phyloP scores from a whole-genome alignment of 2,888 invertebrate genomes.

The Rhabditoides inermis region DNA sequence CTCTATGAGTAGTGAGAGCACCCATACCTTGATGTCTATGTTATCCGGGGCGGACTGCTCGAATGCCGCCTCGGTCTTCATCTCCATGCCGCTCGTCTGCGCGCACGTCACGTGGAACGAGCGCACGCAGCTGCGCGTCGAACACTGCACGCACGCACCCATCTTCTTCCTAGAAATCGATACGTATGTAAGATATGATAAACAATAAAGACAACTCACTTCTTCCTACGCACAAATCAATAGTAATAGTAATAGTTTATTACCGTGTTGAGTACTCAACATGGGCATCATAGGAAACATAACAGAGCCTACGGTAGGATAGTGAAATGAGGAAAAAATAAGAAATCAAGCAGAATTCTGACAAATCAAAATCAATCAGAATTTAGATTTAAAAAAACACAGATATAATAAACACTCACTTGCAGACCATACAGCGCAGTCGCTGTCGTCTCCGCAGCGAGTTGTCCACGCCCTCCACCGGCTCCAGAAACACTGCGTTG shows the following conservation, averaged over 20 bases:
- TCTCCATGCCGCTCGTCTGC: slow-evolving; percentile 80
- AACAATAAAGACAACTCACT: no score
- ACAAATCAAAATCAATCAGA: neutral
- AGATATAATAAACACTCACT: neutral
- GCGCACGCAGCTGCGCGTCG: slow-evolving; percentile 55
- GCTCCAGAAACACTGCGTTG: slow-evolving; percentile 76
- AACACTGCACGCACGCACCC: slow-evolving; percentile 32
- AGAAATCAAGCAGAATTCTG: neutral
- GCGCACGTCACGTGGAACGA: slow-evolving; percentile 99
- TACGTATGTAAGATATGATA: neutral
- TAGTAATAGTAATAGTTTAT: no score
- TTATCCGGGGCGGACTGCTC: slow-evolving; percentile 8
- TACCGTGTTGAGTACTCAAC: no score
- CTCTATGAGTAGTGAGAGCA: slow-evolving; percentile 19
- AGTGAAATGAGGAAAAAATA: no score
- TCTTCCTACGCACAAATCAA: no score
- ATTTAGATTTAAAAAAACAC: neutral
- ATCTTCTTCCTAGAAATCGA: slow-evolving; percentile 19
- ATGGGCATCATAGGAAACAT: no score
- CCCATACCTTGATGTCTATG: slow-evolving; percentile 14
- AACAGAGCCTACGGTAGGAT: no score
- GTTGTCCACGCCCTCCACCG: slow-evolving; percentile 89
- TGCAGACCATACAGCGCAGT: no score
- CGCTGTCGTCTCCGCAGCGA: slow-evolving; percentile 87
- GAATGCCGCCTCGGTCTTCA: slow-evolving; percentile 61